phyloP scores from a whole-genome alignment of 2,113 vertebrate species.

The Pollachius pollachius region DNA sequence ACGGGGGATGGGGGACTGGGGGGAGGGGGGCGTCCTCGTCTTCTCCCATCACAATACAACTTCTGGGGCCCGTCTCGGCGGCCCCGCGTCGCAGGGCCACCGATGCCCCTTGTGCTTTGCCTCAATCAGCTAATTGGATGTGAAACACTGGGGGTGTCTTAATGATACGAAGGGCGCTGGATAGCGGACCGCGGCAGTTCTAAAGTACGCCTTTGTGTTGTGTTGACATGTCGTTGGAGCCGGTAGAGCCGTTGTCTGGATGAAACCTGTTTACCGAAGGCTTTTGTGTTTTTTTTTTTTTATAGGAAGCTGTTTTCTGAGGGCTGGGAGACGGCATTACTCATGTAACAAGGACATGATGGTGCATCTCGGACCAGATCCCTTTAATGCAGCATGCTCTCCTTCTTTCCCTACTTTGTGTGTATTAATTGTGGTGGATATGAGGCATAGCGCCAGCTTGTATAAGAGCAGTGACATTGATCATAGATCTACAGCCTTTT shows the following conservation, averaged over 20 bases:
- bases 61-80: slow-evolving; percentile 66
- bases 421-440: no score
- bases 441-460: no score
- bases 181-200: slow-evolving; percentile 44
- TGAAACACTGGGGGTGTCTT: slow-evolving; percentile 66
- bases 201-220: slow-evolving; percentile 53
- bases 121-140: slow-evolving; percentile 77
- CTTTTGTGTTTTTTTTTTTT: no score
- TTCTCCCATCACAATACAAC: slow-evolving; percentile 63
- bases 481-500: no score
- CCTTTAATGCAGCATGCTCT: no score
- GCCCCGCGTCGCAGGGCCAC: slow-evolving; percentile 64
- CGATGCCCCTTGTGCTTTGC: slow-evolving; percentile 71
- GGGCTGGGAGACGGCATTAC: not conserved
- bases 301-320: not conserved
- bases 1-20: no score
- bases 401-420: no score
- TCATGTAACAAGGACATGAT: not conserved
- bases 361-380: not conserved
- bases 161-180: slow-evolving; percentile 64
- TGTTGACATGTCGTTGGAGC: slow-evolving; percentile 28
- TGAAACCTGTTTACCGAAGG: slow-evolving; percentile 6
- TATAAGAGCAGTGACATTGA: no score
- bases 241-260: slow-evolving; percentile 12
- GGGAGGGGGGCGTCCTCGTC: slow-evolving; percentile 42